Evolutionary conservation across 2,113 vertebrate genomes (phyloP).

Genomic region (Cricetomys ansorgei): DNA sequence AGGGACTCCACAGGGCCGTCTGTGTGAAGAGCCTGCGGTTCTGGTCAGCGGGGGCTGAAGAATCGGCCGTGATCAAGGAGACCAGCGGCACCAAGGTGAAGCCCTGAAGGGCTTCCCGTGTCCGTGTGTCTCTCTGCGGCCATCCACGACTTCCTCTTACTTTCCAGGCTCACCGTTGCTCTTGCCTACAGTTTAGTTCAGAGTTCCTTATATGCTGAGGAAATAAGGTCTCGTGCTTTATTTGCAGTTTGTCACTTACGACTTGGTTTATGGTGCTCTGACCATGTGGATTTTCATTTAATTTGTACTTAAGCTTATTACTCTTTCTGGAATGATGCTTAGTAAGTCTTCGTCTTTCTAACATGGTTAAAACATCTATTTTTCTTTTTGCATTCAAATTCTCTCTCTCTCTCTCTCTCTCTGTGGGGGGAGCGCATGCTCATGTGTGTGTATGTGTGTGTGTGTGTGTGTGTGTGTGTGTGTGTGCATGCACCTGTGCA

Average conservation of each 20-base stretch:
- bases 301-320: background rate
- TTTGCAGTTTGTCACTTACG: background rate
- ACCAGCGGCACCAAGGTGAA: no score
- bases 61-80: background rate
- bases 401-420: no score
- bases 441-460: background rate
- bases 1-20: background rate
- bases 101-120: background rate
- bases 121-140: background rate
- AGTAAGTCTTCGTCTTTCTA: conserved; percentile 9
- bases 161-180: background rate
- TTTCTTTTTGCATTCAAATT: background rate
- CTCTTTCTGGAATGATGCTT: background rate
- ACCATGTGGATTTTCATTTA: background rate
- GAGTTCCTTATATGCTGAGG: background rate
- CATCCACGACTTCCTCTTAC: background rate
- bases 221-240: background rate
- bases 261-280: background rate
- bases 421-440: no score
- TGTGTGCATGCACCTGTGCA: background rate
- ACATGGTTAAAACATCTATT: background rate
- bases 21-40: background rate
- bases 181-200: background rate
- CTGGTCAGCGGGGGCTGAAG: background rate
- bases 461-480: background rate